Evolutionary conservation across 2,113 vertebrate species (phyloP).

Genomic region (Bostrychus sinensis): DNA sequence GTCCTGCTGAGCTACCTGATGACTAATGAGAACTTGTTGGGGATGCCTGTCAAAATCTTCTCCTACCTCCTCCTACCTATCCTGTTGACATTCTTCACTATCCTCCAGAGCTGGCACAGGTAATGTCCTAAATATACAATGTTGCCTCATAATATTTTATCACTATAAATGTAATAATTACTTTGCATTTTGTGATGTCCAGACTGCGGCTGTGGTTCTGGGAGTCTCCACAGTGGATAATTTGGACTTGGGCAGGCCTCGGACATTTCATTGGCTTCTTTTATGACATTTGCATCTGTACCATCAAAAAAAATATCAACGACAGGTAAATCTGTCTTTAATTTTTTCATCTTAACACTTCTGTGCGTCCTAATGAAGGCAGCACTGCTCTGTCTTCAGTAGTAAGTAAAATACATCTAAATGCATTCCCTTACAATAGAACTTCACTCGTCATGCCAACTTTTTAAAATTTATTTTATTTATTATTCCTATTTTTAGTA

Average conservation of each 20-base stretch:
- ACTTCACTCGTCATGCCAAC: too few species aligned
- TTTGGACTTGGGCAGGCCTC: constrained; percentile 50
- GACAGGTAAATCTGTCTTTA: constrained; percentile 44
- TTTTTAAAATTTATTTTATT: too few species aligned
- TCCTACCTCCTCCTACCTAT: constrained; percentile 53
- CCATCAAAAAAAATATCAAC: constrained; percentile 38
- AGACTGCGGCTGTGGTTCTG: constrained; percentile 51
- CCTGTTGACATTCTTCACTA: constrained; percentile 29
- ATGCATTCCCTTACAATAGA: too few species aligned
- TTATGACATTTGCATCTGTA: constrained; percentile 27
- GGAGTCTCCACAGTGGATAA: neutral
- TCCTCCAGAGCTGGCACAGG: constrained; percentile 47
- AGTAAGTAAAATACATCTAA: too few species aligned
- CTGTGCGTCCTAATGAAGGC: too few species aligned
- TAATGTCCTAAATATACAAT: constrained; percentile 20
- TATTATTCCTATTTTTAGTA: too few species aligned
- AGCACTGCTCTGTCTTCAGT: too few species aligned
- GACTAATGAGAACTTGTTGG: constrained; percentile 40
- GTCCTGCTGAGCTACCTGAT: constrained; percentile 43
- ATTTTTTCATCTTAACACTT: too few species aligned
- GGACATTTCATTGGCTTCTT: constrained; percentile 46
- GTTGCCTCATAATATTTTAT: neutral
- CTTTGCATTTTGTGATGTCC: constrained; percentile 10
- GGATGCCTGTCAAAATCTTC: constrained; percentile 30
- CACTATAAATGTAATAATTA: neutral